Base-by-base conservation (phyloP, 2,888 invertebrate species). In the Argynnis bischoffii region DNA sequence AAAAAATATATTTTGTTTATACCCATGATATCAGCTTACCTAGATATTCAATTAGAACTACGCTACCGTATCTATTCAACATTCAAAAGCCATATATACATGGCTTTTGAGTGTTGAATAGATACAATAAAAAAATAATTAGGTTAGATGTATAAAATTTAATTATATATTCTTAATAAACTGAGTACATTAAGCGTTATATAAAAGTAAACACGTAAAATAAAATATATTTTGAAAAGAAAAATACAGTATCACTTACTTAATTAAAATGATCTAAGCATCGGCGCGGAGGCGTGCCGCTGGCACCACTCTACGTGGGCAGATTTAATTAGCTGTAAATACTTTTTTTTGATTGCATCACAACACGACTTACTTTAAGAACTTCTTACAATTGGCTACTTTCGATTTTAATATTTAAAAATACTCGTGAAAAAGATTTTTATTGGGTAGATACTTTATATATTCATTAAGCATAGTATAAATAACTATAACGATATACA, bases 271-370 rank as follows among this genome's bases (percentile, higher is more conserved):
- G 80, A 82, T 81, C 81, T 76, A 74, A 78, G 75, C 79, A 79
- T 76, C 72, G 78, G 75, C 74, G 77, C 76, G 83, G 77, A 84
- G 91, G 90, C 89, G 89, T 86, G 85, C 77, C 84, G 74, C 82
- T 88, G 89, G 88, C 89, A 83, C 85, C 87, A 88, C 82, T 79
- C 75, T 76, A 80, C 85, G 90, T 89, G 89, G 90, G 90, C 83
- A 88, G 84, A 90, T 90, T 91, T 92, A 92, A 92, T 92, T 91
- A 90, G 85, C 81, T 86, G 82, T 85, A 83, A 86, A 87, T 85
- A 85, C 83, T 87, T 87, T 89, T 61, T 89, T 88, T 84, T 83
- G 75, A 82, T 90, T 89, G 80, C 89, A 82, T 87, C 90, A 88
- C 69, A 71, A 69, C 76, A 70, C 72, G 47, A 64, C 51, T 65